Conservation (phyloP, 1,140 invertebrate genomes). For the Ostrea denselamellosa region DNA sequence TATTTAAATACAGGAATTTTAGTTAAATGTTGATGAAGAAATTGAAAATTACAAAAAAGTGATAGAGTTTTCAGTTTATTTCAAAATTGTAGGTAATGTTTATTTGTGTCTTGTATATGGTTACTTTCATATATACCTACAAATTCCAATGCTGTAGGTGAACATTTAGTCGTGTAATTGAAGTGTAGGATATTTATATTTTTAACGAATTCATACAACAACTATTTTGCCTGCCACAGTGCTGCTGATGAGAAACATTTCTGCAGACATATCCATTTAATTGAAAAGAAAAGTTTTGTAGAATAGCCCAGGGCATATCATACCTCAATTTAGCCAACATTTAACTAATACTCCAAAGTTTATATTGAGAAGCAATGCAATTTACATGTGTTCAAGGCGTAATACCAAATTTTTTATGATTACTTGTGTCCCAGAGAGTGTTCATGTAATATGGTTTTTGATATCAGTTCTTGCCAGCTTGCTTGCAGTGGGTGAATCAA, state of each 20-base stretch:
- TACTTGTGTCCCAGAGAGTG: not conserved
- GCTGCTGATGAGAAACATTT: no score
- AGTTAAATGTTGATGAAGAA: no score
- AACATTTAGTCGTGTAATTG: no score
- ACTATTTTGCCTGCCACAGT: no score
- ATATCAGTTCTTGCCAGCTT: not conserved
- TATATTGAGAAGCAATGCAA: not conserved
- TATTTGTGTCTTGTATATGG: no score
- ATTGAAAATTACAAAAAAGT: no score
- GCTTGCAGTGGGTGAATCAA: not conserved
- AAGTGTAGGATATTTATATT: no score
- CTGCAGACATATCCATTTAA: no score
- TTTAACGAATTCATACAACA: no score
- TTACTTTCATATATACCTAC: not conserved
- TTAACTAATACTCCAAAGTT: not conserved
- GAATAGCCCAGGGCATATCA: not conserved
- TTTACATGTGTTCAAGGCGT: constrained; percentile 22
- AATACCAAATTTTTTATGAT: not conserved
- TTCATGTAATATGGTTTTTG: not conserved
- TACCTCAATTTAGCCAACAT: not conserved
- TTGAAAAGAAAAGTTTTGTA: not conserved
- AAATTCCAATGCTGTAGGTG: no score
- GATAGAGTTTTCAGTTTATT: no score
- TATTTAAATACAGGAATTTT: not conserved
- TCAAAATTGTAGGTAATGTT: no score